These are phyloP conservation scores for Conus ventricosus DNA, from an alignment of 1,140 invertebrate genomes.

Conservation along the genomic window DNA sequence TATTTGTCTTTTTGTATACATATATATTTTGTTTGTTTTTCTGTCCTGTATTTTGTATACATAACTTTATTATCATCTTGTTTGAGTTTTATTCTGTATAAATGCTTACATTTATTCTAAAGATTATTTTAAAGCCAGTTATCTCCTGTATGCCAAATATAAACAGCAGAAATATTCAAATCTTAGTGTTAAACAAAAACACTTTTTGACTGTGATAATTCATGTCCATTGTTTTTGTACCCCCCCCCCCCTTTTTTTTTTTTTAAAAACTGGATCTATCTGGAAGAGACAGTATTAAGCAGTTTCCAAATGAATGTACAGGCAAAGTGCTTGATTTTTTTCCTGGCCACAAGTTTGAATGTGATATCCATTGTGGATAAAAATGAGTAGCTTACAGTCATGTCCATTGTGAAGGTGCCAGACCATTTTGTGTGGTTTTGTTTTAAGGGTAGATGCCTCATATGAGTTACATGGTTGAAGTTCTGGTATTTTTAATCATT, in stretches of 20 bases:
- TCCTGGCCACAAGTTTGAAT: not conserved
- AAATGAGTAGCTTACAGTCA: not conserved
- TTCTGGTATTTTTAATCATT: not conserved
- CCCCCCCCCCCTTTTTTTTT: not conserved
- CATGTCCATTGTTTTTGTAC: not conserved
- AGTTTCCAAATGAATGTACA: not conserved
- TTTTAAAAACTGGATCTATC: not conserved
- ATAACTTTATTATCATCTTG: too few species aligned
- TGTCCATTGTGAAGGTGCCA: not conserved
- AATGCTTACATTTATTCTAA: too few species aligned
- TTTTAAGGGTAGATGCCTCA: not conserved
- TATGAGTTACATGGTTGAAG: not conserved
- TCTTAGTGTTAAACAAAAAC: not conserved
- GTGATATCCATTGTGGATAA: not conserved
- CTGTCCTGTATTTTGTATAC: too few species aligned
- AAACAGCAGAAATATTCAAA: not conserved
- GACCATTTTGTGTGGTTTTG: not conserved
- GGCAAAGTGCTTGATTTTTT: not conserved
- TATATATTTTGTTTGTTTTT: too few species aligned
- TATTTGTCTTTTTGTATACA: too few species aligned
- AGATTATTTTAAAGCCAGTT: not conserved
- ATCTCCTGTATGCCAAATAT: not conserved
- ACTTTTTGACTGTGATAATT: not conserved
- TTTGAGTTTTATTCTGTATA: too few species aligned
- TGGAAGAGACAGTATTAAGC: not conserved